Evolutionary conservation across 2,797 vertebrate genomes (phyloP), one percentile per base, ranked within the genome.

Genomic region (Tachyglossus aculeatus): DNA sequence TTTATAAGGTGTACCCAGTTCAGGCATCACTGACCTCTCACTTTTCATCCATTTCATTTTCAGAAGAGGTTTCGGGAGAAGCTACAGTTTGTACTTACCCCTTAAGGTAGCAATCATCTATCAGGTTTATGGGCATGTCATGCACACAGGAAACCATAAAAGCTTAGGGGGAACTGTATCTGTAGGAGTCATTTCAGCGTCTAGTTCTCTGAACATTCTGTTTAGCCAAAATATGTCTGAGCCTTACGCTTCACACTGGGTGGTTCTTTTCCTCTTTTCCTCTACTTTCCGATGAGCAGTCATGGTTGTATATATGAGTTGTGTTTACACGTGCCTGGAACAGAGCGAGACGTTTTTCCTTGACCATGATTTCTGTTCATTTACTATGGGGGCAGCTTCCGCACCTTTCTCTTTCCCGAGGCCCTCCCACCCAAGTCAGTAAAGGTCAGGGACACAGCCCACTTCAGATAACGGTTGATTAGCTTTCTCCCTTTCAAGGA

Each of bases 401-500:
- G 15, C 2, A 12, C n/a, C n/a, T 57, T 56, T 33, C 70, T 69
- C 55, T 11, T n/a, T 48, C 19, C 25, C 38, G 56, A 29, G 25
- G 2, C 43, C 77, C 48, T 19, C 57, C 39, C 7, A 16, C 70
- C 45, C 33, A 51, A 58, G 41, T 72, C 63, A 52, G 64, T 47
- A 66, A 67, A 84, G 85, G 70, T 74, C 81, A 34, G 76, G 78
- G 24, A 1, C 58, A 57, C 77, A 71, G 81, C 86, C 86, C 83
- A 34, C 32, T 63, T 63, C 56, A 81, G 77, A 88, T 74, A 84
- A 77, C 74, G 81, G 87, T 88, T 74, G 37, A 36, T 74, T 68
- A 34, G 60, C 86, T 81, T 83, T 86, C 88, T 85, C 79, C 89
- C 80, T 71, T 60, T 78, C 75, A 66, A 77, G 83, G 56, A 73